These are phyloP conservation scores for Agriopis marginaria DNA, from an alignment of 2,888 invertebrate species.

Conservation along the genomic window DNA sequence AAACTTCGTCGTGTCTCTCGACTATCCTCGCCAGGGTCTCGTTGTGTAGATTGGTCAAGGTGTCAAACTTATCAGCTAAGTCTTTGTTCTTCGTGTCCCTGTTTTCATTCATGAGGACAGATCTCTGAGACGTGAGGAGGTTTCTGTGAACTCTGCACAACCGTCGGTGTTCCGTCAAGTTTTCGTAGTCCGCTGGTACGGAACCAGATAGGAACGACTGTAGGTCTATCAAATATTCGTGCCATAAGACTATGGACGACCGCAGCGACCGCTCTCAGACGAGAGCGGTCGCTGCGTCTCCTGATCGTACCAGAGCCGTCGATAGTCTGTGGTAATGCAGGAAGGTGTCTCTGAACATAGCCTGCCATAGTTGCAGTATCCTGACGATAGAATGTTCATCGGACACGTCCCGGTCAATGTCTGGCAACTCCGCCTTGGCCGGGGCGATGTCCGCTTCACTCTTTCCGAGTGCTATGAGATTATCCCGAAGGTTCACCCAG, in stretches of 20 bases:
- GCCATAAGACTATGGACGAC: no score
- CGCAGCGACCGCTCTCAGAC: no score
- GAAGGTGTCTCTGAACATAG: constrained; percentile 95
- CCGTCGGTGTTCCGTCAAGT: constrained; percentile 92
- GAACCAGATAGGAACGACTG: constrained; percentile 93
- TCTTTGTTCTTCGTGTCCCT: constrained; percentile 77
- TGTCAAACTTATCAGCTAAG: constrained; percentile 90
- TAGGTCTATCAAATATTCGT: constrained; percentile 93
- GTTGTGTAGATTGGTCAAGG: constrained; percentile 92
- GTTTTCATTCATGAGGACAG: constrained; percentile 88
- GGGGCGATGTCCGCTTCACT: constrained; percentile 93
- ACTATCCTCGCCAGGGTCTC: constrained; percentile 92
- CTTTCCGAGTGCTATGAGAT: constrained; percentile 91
- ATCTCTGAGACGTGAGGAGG: constrained; percentile 92
- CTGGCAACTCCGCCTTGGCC: constrained; percentile 89
- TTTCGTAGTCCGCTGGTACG: constrained; percentile 93
- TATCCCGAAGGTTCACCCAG: constrained; percentile 91
- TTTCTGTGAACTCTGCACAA: constrained; percentile 94
- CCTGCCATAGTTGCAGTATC: constrained; percentile 93
- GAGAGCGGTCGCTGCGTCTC: constrained; percentile 92
- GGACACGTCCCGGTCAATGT: constrained; percentile 83
- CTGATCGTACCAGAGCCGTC: constrained; percentile 90
- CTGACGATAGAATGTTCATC: constrained; percentile 92
- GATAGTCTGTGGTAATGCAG: constrained; percentile 94
- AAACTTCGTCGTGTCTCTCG: constrained; percentile 91